Conservation (phyloP, 2,888 invertebrate species). For the Rhabditoides inermis region DNA sequence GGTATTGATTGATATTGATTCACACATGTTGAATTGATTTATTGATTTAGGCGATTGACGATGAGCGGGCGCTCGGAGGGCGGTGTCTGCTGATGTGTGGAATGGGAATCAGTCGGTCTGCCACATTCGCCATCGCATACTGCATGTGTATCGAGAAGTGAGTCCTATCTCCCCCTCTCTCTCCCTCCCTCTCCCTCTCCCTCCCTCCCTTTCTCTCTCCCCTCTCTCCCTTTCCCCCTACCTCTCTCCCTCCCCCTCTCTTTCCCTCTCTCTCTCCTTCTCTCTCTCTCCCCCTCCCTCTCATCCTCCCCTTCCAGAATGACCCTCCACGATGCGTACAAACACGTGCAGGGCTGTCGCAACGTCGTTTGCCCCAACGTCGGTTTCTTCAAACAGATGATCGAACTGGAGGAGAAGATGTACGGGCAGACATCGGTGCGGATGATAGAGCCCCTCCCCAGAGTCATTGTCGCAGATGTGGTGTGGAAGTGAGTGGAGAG, state of each 20-base stretch:
- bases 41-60: slow-evolving; percentile 28
- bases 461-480: slow-evolving; percentile 40
- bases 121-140: slow-evolving; percentile 41
- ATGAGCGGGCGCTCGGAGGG: slow-evolving; percentile 31
- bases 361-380: slow-evolving; percentile 43
- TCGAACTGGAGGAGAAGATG: slow-evolving; percentile 37
- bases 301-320: slow-evolving; percentile 21
- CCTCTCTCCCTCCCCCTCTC: not conserved
- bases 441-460: slow-evolving; percentile 34
- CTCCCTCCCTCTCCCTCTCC: no score
- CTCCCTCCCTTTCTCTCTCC: not conserved
- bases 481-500: slow-evolving; percentile 25
- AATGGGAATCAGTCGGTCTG: slow-evolving; percentile 39
- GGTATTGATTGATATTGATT: not conserved
- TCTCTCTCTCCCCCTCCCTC: not conserved
- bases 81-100: slow-evolving; percentile 36
- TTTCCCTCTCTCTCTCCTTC: not conserved
- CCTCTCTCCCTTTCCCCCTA: no score
- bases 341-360: slow-evolving; percentile 32
- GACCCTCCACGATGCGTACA: slow-evolving; percentile 35
- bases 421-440: slow-evolving; percentile 14
- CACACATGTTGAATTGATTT: not conserved
- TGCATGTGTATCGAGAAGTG: slow-evolving; percentile 34
- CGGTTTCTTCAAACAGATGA: slow-evolving; percentile 42
- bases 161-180: no score